Evolutionary conservation across 2,797 vertebrate species (phyloP).

Genomic region (Sciurus carolinensis): DNA sequence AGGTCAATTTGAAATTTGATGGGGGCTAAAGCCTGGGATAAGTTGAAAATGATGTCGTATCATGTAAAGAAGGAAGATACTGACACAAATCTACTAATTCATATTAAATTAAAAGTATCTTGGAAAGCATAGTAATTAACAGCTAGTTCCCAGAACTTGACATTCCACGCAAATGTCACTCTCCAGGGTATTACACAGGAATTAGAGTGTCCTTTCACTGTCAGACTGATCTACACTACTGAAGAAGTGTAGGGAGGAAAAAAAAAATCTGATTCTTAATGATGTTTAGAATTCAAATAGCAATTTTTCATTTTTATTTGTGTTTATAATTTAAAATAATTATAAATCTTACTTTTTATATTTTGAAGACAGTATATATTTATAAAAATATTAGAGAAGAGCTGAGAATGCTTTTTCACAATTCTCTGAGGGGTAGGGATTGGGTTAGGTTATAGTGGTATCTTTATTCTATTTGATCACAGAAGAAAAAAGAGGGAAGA

Average conservation of each 20-base stretch:
- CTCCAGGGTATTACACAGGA: slow-evolving; percentile 86
- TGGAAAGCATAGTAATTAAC: slow-evolving; percentile 89
- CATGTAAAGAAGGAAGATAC: slow-evolving; percentile 57
- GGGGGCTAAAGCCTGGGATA: slow-evolving; percentile 74
- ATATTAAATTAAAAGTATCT: slow-evolving; percentile 87
- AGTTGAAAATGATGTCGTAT: slow-evolving; percentile 79
- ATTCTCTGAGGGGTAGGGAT: neutral
- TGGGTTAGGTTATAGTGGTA: neutral
- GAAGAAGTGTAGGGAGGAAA: slow-evolving; percentile 77
- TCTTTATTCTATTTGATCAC: neutral
- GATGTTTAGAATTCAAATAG: slow-evolving; percentile 85
- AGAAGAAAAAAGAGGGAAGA: neutral
- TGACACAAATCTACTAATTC: slow-evolving; percentile 80
- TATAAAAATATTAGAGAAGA: neutral
- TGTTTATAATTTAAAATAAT: slow-evolving; percentile 81
- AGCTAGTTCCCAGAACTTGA: slow-evolving; percentile 87
- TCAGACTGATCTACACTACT: slow-evolving; percentile 86
- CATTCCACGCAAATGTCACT: slow-evolving; percentile 88
- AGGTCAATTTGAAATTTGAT: slow-evolving; percentile 87
- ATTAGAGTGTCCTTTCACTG: slow-evolving; percentile 88
- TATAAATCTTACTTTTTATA: slow-evolving; percentile 68
- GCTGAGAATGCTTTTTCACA: neutral
- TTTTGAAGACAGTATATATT: slow-evolving; percentile 64
- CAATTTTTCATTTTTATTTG: slow-evolving; percentile 81
- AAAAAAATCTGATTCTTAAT: slow-evolving; percentile 79